Evolutionary conservation across 1,140 invertebrate species (phyloP).

Genomic region (Drosophila albomicans): DNA sequence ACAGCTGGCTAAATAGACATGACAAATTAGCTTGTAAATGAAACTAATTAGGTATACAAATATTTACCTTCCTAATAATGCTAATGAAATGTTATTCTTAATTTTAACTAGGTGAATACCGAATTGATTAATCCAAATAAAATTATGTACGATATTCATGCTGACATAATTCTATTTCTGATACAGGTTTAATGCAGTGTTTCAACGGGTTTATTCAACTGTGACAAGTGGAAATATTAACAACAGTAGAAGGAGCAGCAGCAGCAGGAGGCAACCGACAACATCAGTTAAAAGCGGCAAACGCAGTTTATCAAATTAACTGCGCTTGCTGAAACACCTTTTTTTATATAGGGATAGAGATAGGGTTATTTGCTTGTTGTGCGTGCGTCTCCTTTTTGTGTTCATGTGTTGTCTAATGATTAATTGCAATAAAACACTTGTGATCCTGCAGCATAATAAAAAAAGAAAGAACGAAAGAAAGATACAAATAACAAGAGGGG

Average conservation of each 20-base stretch:
- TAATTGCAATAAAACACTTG: constrained; percentile 81
- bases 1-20: constrained; percentile 41
- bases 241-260: constrained; percentile 15
- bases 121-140: neutral
- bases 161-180: neutral
- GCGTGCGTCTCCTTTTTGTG: constrained; percentile 38
- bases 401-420: constrained; percentile 71
- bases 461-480: constrained; percentile 14
- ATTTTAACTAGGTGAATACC: constrained; percentile 34
- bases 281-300: constrained; percentile 73
- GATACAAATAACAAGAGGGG: constrained; percentile 37
- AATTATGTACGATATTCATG: neutral
- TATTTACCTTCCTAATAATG: constrained; percentile 73
- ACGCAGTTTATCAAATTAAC: constrained; percentile 79
- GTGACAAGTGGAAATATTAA: constrained; percentile 44
- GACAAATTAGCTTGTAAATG: constrained; percentile 55
- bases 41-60: constrained; percentile 72
- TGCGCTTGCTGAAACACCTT: constrained; percentile 54
- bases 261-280: constrained; percentile 33
- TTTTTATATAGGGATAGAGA: neutral
- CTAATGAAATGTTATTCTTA: constrained; percentile 74
- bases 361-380: constrained; percentile 47
- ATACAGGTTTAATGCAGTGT: too few species aligned
- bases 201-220: neutral
- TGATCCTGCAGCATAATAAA: constrained; percentile 50